Evolutionary conservation across 2,888 invertebrate genomes (phyloP), one percentile per base, ranked within the genome.

Genomic region (Folsomia manolachei): DNA sequence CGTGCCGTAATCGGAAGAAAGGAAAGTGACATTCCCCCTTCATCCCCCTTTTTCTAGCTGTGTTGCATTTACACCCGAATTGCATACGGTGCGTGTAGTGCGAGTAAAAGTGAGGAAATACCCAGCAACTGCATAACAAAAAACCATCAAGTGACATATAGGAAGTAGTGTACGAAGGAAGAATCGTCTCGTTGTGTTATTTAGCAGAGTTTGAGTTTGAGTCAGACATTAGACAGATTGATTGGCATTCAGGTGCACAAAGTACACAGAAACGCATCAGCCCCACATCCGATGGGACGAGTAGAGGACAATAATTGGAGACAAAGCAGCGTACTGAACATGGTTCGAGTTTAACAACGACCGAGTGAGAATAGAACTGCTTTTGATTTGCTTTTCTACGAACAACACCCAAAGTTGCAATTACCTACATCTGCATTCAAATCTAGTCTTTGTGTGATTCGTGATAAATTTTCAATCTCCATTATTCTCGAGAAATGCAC

Each of bases 201-300:
- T 4, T 39, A 39, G 14, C n/a, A n/a, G n/a, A n/a, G n/a, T n/a
- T n/a, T n/a, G n/a, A 56, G 19, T 56, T 56, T 19, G 19, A 56
- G 56, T 56, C 19, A 18, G 21, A 56, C 56, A 21, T 56, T 39
- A 14, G 56, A 56, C 56, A 56, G 56, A 19, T 56, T 56, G 56
- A 56, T 63, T 63, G 63, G 27, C 63, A 63, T n/a, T 25, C 63
- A 63, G 63, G 63, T 63, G 63, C 11, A 63, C 18, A 19, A 63
- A 21, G 62, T 62, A 62, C 62, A 62, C 23, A 62, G 24, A 19
- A 63, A 56, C 56, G 56, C 56, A 56, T 39, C 14, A n/a, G n/a
- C n/a, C n/a, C n/a, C n/a, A n/a, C n/a, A n/a, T n/a, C n/a, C n/a
- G n/a, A 9, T 39, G 39, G 39, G 39, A 14, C 7, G 39, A 39